Evolutionary conservation across 2,797 vertebrate species (phyloP).

Genomic region (Staurois parvus): DNA sequence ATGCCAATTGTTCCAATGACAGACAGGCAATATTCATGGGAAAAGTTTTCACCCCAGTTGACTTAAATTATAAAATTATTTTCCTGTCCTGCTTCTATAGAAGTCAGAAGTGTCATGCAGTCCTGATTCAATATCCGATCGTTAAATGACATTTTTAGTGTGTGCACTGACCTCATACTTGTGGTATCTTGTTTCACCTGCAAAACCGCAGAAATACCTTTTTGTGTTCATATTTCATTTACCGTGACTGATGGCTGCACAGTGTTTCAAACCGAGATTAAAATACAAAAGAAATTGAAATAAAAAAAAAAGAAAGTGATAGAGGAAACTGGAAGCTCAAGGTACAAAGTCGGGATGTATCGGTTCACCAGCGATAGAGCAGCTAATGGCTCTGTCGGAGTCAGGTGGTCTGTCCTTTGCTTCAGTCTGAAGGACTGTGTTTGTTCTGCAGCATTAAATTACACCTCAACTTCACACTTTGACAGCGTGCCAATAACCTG

Average conservation of each 20-base stretch:
- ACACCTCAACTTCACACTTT: conserved; percentile 58
- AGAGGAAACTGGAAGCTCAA: conserved; percentile 37
- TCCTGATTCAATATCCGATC: neutral
- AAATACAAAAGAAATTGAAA: conserved; percentile 24
- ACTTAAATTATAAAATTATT: neutral
- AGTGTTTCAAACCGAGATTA: conserved; percentile 16
- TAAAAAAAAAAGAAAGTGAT: conserved; percentile 33
- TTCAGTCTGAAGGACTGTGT: conserved; percentile 41
- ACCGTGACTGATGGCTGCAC: conserved; percentile 4
- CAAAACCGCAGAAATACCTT: neutral
- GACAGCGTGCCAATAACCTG: conserved; percentile 47
- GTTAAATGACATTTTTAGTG: neutral
- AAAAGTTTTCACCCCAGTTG: too few species aligned
- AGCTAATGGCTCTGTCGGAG: conserved; percentile 50
- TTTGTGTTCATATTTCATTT: neutral
- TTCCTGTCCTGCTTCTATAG: neutral
- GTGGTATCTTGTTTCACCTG: neutral
- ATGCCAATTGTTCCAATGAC: too few species aligned
- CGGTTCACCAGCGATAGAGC: conserved; percentile 43
- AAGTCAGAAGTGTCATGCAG: neutral
- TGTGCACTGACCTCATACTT: neutral
- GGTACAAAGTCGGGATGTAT: conserved; percentile 40
- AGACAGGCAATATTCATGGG: too few species aligned
- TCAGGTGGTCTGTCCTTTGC: conserved; percentile 46
- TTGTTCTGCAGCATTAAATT: conserved; percentile 61